Conservation (phyloP, 2,113 vertebrate genomes). For the Podiceps cristatus region DNA sequence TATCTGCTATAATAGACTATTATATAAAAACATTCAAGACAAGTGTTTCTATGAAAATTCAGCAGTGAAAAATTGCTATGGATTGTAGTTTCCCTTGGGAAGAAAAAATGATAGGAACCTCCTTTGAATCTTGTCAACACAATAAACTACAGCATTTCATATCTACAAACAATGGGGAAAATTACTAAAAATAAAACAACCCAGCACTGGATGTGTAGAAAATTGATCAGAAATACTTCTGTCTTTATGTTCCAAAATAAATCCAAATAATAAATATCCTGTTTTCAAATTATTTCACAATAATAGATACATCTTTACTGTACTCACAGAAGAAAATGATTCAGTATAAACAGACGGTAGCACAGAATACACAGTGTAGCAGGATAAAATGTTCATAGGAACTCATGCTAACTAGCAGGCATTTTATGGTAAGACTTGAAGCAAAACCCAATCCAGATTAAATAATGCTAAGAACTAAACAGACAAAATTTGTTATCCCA, state of each 20-base stretch:
- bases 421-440: neutral
- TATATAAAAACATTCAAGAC: neutral
- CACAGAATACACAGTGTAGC: neutral
- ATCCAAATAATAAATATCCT: neutral
- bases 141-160: neutral
- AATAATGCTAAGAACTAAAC: neutral
- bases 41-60: slow-evolving; percentile 47
- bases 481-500: neutral
- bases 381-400: neutral
- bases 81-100: slow-evolving; percentile 35
- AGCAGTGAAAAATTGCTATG: neutral
- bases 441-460: neutral
- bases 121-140: slow-evolving; percentile 12
- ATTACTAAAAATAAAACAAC: slow-evolving; percentile 5
- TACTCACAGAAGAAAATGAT: neutral
- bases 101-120: neutral
- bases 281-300: slow-evolving; percentile 29
- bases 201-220: neutral
- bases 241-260: slow-evolving; percentile 18
- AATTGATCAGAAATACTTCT: slow-evolving; percentile 30
- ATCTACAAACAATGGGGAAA: slow-evolving; percentile 25
- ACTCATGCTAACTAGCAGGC: neutral
- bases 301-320: neutral
- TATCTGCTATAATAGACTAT: neutral
- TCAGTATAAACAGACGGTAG: neutral